Conservation (phyloP, 2,888 invertebrate species). For the Dastarcus helophoroides region DNA sequence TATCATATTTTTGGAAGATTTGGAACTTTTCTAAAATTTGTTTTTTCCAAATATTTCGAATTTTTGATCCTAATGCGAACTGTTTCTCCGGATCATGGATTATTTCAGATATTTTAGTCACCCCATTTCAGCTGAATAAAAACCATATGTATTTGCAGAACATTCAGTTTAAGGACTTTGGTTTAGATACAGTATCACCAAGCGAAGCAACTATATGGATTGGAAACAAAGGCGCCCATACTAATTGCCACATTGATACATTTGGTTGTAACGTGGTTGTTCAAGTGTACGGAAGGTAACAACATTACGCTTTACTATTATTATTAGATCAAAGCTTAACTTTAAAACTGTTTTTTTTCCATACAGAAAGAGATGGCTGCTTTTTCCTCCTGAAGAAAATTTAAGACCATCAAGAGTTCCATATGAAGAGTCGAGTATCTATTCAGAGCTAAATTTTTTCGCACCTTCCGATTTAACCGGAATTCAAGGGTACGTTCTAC, state of each 20-base stretch:
- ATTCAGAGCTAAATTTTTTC: constrained; percentile 72
- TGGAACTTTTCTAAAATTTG: too few relatives aligned
- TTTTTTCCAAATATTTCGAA: too few relatives aligned
- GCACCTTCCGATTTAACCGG: constrained; percentile 44
- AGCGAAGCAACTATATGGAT: constrained; percentile 77
- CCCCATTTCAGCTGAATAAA: too few relatives aligned
- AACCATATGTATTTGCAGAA: too few relatives aligned
- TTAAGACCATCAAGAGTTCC: constrained; percentile 77
- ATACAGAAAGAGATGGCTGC: constrained; percentile 81
- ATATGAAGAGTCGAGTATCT: constrained; percentile 95
- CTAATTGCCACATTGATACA: constrained; percentile 88
- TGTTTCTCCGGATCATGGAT: too few relatives aligned
- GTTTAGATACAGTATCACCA: constrained; percentile 54
- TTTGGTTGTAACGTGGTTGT: constrained; percentile 84
- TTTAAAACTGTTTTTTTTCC: constrained; percentile 13
- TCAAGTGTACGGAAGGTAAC: constrained; percentile 9
- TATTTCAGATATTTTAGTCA: too few relatives aligned
- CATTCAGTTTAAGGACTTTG: constrained; percentile 57
- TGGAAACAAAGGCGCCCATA: constrained; percentile 76
- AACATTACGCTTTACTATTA: constrained; percentile 5
- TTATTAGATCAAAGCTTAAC: constrained; percentile 2
- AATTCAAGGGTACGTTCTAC: constrained; percentile 38
- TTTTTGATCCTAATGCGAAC: too few relatives aligned
- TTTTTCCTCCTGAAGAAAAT: constrained; percentile 70
- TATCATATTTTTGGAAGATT: too few relatives aligned